Evolutionary conservation across 2,888 invertebrate species (phyloP).

Genomic region (Laothoe populi): DNA sequence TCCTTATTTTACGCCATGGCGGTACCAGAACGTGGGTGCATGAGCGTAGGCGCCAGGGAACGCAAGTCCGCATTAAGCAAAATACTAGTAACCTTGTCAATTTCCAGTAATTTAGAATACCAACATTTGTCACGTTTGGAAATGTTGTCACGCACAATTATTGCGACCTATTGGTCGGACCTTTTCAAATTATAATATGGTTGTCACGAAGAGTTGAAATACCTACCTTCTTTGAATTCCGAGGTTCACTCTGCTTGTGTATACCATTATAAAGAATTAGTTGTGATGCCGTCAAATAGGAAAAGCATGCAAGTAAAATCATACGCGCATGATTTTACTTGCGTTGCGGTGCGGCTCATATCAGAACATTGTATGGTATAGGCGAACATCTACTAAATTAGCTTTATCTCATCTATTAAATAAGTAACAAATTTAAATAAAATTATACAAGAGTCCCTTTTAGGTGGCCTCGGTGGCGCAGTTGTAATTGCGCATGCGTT

Average conservation of each 20-base stretch:
- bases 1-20: constrained; percentile 32
- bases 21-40: constrained; percentile 53
- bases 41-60: constrained; percentile 58
- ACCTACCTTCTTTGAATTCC: neutral
- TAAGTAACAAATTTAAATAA: too few species aligned
- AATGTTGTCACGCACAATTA: constrained; percentile 15
- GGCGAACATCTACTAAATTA: too few species aligned
- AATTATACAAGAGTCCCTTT: neutral
- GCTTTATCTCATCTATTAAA: too few species aligned
- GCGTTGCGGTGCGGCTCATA: too few species aligned
- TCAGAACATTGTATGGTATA: too few species aligned
- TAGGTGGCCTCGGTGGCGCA: too few species aligned
- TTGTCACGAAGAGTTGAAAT: neutral
- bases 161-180: neutral
- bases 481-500: too few species aligned
- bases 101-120: constrained; percentile 50
- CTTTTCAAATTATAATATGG: neutral
- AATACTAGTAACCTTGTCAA: constrained; percentile 60
- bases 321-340: too few species aligned
- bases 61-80: constrained; percentile 75
- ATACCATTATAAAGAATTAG: too few species aligned
- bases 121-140: constrained; percentile 40
- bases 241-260: neutral
- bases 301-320: too few species aligned
- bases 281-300: too few species aligned